Conservation (phyloP, 2,113 vertebrate genomes). For the Mesocricetus auratus region DNA sequence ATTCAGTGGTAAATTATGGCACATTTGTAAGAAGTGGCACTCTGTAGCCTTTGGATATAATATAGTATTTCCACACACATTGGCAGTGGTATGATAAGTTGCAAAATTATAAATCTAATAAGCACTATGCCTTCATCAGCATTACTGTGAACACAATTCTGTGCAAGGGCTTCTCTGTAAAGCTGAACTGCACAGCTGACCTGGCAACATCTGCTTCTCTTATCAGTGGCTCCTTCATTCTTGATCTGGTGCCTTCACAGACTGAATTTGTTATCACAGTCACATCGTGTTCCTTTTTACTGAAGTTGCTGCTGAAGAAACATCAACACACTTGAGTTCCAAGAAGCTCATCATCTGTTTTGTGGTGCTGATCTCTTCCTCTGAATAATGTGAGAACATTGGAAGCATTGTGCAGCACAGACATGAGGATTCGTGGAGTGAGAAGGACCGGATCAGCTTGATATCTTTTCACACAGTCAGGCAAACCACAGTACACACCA, state of each 20-base stretch:
- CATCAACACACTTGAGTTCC: neutral
- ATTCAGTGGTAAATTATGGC: conserved; percentile 22
- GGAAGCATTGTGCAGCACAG: neutral
- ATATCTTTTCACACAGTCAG: neutral
- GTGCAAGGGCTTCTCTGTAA: rapidly evolving
- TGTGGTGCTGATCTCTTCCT: neutral
- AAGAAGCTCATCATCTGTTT: conserved; percentile 20
- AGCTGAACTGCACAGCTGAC: neutral
- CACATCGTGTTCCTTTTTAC: neutral
- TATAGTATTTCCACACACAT: neutral
- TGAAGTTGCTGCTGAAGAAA: neutral
- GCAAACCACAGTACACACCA: neutral
- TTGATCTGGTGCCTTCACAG: neutral
- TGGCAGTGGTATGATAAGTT: conserved; percentile 21
- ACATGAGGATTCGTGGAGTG: neutral
- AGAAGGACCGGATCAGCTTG: neutral
- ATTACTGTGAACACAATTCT: neutral
- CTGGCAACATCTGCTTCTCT: neutral
- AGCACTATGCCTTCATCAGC: neutral
- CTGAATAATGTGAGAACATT: neutral
- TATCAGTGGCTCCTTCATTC: neutral
- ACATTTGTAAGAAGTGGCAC: conserved; percentile 7
- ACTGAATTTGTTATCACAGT: neutral
- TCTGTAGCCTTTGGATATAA: neutral
- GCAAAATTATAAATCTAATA: neutral